A percentile compares a stretch with the other conserved stretches of the same genome.
Conservation (phyloP, 2,113 vertebrate genomes). For the Ursus arctos region DNA sequence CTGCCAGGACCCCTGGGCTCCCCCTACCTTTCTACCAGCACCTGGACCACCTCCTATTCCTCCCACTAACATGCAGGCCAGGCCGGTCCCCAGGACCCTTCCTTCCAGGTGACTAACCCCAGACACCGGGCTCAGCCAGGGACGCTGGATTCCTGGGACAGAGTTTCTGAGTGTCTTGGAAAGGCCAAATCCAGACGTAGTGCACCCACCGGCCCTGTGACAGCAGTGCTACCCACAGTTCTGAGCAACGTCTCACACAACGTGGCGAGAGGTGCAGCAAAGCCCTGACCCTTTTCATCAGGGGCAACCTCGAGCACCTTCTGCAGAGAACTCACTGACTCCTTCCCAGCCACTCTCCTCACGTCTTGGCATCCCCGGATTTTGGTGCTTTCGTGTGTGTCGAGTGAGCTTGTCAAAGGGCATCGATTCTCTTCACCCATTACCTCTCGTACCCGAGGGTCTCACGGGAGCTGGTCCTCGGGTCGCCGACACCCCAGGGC, state of each 20-base stretch:
- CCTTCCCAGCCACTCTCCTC: background rate
- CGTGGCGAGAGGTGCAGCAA: accelerated
- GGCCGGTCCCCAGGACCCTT: background rate
- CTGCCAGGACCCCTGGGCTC: background rate
- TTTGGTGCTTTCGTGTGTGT: accelerated
- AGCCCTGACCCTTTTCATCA: background rate
- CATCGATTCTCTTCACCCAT: accelerated
- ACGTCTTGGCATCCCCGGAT: background rate
- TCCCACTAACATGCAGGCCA: background rate
- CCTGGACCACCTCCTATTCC: background rate
- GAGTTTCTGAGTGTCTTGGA: background rate
- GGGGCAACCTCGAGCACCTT: background rate
- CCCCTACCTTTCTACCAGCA: background rate
- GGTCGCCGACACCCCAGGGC: background rate
- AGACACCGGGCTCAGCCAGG: background rate
- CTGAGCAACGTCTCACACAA: background rate
- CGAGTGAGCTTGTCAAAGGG: background rate
- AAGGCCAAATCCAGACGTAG: background rate
- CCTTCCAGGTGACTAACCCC: background rate
- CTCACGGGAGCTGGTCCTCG: background rate
- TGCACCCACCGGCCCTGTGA: background rate
- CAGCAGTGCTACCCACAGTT: background rate
- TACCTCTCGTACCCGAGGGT: background rate
- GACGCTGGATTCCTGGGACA: accelerated
- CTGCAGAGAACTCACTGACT: background rate